phyloP scores from a whole-genome alignment of 23 tunicate genomes.

The Halocynthia aurantium region DNA sequence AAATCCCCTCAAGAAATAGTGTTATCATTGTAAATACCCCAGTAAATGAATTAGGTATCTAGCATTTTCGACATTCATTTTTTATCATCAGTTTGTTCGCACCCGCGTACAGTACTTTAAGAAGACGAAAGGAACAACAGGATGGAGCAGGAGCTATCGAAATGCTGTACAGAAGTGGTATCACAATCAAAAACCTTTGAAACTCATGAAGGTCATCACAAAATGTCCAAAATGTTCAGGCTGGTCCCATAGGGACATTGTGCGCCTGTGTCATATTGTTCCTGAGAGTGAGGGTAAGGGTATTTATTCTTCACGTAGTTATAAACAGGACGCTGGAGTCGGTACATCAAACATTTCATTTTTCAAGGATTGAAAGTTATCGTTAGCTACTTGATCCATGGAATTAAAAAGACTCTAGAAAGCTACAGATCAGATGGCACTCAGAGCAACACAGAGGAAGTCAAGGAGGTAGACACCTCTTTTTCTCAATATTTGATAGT shows the following conservation, averaged over 20 bases:
- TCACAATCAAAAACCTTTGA: conserved; percentile 38
- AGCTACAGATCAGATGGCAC: background rate
- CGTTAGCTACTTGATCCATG: conserved; percentile 2
- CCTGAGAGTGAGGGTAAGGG: conserved; percentile 6
- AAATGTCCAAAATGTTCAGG: conserved; percentile 25
- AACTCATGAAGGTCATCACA: conserved; percentile 38
- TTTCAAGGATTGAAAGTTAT: background rate
- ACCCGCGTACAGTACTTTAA: conserved; percentile 18
- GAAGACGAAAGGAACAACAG: conserved; percentile 12
- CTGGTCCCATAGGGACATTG: conserved; percentile 38
- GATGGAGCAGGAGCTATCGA: conserved; percentile 41
- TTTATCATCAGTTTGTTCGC: conserved; percentile 23
- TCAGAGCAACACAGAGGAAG: too few species aligned
- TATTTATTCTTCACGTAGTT: too few species aligned
- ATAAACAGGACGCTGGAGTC: too few species aligned
- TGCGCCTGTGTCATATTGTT: conserved; percentile 31
- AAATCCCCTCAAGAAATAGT: too few species aligned
- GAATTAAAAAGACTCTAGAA: conserved; percentile 12
- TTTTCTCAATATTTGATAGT: too few species aligned
- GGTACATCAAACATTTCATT: background rate
- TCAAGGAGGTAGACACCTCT: too few species aligned
- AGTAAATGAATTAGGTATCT: too few species aligned
- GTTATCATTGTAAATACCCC: too few species aligned
- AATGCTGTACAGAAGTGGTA: conserved; percentile 56
- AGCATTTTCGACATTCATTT: background rate